Percentiles rank a stretch among this genome's conserved stretches.
These are phyloP conservation scores for Nesidiocoris tenuis DNA, from an alignment of 2,888 invertebrate genomes.

Conservation along the genomic window DNA sequence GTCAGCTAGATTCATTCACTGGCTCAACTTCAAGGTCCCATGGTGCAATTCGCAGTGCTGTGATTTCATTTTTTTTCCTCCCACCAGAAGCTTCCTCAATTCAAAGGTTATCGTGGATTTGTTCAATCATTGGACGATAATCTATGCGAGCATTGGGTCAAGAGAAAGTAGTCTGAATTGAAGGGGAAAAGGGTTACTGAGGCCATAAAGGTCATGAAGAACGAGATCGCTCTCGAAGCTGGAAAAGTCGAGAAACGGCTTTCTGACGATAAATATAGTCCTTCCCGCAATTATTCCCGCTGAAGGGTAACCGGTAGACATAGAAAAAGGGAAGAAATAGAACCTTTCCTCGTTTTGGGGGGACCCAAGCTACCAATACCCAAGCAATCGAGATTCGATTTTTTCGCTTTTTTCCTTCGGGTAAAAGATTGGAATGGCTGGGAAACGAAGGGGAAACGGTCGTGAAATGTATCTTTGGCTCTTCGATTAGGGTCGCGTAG, in stretches of 20 bases:
- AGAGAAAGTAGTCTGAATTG: not conserved
- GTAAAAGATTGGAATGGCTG: constrained; percentile 33
- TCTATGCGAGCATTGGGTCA: not conserved
- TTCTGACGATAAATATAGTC: constrained; percentile 17
- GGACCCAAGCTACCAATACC: not conserved
- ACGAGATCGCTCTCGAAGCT: not conserved
- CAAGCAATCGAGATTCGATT: constrained; percentile 10
- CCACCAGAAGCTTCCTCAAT: too few relatives aligned
- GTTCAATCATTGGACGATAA: not conserved
- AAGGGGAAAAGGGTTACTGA: not conserved
- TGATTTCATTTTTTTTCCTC: too few relatives aligned
- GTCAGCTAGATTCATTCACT: too few relatives aligned
- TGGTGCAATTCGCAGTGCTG: too few relatives aligned
- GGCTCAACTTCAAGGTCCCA: too few relatives aligned
- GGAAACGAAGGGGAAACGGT: constrained; percentile 14
- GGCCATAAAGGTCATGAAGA: constrained; percentile 13
- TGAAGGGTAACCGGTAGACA: not conserved
- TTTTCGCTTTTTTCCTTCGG: not conserved
- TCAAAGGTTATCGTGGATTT: not conserved
- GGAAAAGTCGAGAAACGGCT: constrained; percentile 24
- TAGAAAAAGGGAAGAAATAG: constrained; percentile 12
- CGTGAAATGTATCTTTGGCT: constrained; percentile 18
- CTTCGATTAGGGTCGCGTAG: constrained; percentile 28
- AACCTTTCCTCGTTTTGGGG: not conserved
- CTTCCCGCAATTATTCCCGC: constrained; percentile 30